These are phyloP conservation scores for Ernsta delagoae DNA, from an alignment of 2,888 invertebrate species.

Conservation along the genomic window DNA sequence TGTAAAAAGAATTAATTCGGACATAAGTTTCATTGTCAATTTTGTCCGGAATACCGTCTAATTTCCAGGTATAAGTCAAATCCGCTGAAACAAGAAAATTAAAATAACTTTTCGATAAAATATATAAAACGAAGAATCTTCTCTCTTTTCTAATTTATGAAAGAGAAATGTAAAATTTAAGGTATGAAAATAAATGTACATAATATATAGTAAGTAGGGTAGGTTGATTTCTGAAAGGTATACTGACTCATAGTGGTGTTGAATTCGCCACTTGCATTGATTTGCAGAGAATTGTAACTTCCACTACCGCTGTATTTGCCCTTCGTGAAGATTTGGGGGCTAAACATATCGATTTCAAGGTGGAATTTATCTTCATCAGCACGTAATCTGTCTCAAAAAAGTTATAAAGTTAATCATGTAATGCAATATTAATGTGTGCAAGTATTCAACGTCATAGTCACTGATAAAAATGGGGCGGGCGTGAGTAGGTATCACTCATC, in stretches of 20 bases:
- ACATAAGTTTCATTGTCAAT: constrained; percentile 82
- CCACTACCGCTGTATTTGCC: constrained; percentile 87
- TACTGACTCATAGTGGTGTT: constrained; percentile 86
- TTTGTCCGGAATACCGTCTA: constrained; percentile 84
- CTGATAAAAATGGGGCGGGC: no score
- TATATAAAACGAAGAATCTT: no score
- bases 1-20: constrained; percentile 84
- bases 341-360: constrained; percentile 83
- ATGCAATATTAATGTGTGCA: no score
- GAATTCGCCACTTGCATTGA: constrained; percentile 86
- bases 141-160: no score
- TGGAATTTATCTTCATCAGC: constrained; percentile 84
- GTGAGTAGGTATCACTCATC: no score
- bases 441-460: no score
- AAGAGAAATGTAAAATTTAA: no score
- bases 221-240: neutral
- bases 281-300: constrained; percentile 83
- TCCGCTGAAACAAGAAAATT: constrained; percentile 67
- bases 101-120: no score
- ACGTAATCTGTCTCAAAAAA: constrained; percentile 61
- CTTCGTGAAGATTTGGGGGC: constrained; percentile 82
- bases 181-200: no score
- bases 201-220: no score
- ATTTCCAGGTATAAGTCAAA: constrained; percentile 82
- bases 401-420: neutral